Evolutionary conservation across 2,888 invertebrate genomes (phyloP).

Genomic region (Cephus nigrinus): DNA sequence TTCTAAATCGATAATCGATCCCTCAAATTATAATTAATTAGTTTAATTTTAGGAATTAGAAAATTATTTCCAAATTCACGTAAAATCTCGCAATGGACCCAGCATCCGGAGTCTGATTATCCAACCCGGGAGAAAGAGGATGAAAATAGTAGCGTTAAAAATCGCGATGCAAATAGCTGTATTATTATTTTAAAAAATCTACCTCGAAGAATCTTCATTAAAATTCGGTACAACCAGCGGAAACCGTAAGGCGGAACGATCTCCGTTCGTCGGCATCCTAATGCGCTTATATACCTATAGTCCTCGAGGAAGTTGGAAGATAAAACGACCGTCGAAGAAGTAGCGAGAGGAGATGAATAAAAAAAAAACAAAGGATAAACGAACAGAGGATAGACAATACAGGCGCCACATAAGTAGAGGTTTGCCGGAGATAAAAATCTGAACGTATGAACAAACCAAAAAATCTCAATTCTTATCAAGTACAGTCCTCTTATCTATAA

Average conservation of each 20-base stretch:
- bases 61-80: too few species aligned
- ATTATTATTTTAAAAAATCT: neutral
- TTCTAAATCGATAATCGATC: too few species aligned
- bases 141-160: slow-evolving; percentile 13
- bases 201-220: slow-evolving; percentile 21
- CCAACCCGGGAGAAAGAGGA: too few species aligned
- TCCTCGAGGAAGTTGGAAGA: slow-evolving; percentile 7
- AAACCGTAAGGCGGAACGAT: slow-evolving; percentile 38
- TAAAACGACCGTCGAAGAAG: slow-evolving; percentile 11
- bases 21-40: too few species aligned
- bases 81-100: too few species aligned
- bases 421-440: slow-evolving; percentile 52
- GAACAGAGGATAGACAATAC: too few species aligned
- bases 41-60: too few species aligned
- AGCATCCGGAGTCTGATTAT: too few species aligned
- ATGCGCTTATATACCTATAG: slow-evolving; percentile 32
- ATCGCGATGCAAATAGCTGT: slow-evolving; percentile 44
- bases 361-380: slow-evolving; percentile 29
- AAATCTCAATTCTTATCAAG: too few species aligned
- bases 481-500: too few species aligned
- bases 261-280: slow-evolving; percentile 40
- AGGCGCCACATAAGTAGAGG: slow-evolving; percentile 42
- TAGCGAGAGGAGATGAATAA: slow-evolving; percentile 25
- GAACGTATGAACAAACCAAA: neutral
- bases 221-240: slow-evolving; percentile 34